Evolutionary conservation across 1,140 invertebrate species (phyloP).

Genomic region (Melitaea cinxia): DNA sequence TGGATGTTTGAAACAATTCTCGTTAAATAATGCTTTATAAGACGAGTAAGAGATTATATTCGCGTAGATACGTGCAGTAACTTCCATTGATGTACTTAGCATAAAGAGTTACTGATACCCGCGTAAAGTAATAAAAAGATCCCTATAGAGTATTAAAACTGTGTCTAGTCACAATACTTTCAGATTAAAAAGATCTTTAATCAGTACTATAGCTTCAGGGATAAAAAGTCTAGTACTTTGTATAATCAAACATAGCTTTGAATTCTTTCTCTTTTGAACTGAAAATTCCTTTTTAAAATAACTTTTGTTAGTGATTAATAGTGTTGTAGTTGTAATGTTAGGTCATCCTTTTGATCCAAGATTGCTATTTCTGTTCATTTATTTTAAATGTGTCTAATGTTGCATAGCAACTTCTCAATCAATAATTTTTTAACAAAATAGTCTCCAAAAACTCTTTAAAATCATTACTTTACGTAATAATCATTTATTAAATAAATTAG

Average conservation of each 20-base stretch:
- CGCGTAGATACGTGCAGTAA: neutral
- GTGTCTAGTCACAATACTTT: conserved; percentile 17
- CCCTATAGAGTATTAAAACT: conserved; percentile 6
- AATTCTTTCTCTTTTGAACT: conserved; percentile 15
- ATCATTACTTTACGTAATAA: no score
- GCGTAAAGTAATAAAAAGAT: conserved; percentile 11
- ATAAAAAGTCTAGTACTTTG: conserved; percentile 17
- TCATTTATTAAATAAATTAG: no score
- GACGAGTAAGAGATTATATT: neutral
- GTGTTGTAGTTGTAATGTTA: neutral
- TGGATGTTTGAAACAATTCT: neutral
- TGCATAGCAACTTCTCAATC: no score
- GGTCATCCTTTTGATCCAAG: neutral
- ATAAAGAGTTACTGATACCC: neutral
- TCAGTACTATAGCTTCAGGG: conserved; percentile 19
- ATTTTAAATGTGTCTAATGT: neutral
- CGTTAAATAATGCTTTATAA: neutral
- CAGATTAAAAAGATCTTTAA: conserved; percentile 32
- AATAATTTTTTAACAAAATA: no score
- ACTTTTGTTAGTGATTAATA: conserved; percentile 10
- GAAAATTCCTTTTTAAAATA: conserved; percentile 7
- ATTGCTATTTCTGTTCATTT: neutral
- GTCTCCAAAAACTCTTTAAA: no score
- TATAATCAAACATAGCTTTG: conserved; percentile 19
- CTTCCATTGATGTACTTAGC: neutral